Conservation (phyloP, 1,140 invertebrate genomes). For the Halyomorpha halys region DNA sequence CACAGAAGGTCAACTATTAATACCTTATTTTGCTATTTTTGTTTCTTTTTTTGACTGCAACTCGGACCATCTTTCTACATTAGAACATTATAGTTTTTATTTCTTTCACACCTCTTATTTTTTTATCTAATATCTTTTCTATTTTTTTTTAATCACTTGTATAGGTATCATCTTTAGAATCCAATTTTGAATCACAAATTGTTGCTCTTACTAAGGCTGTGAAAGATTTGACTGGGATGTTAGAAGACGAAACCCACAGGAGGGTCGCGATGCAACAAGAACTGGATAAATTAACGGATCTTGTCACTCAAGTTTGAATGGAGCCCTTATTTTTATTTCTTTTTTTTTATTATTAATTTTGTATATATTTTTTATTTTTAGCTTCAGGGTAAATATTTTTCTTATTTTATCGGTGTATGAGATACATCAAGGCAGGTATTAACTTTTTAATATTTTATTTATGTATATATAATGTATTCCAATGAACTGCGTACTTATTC, state of each 20-base stretch:
- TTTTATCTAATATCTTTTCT: not conserved
- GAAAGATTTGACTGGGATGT: conserved; percentile 28
- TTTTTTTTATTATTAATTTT: not conserved
- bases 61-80: too few species aligned
- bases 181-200: conserved; percentile 24
- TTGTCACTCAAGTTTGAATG: not conserved
- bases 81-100: too few species aligned
- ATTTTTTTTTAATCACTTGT: not conserved
- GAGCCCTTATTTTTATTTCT: not conserved
- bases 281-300: conserved; percentile 31
- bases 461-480: not conserved
- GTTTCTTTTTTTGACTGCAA: too few species aligned
- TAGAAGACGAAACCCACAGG: conserved; percentile 30
- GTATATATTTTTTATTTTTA: conserved; percentile 2
- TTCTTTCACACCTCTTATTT: not conserved
- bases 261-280: conserved; percentile 30
- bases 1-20: too few species aligned
- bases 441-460: not conserved
- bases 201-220: conserved; percentile 25
- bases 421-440: not conserved
- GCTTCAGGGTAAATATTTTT: conserved; percentile 3
- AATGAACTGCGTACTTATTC: not conserved
- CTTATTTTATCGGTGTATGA: not conserved
- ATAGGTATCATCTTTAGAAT: conserved; percentile 24
- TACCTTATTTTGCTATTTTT: too few species aligned